Evolutionary conservation across 2,113 vertebrate genomes (phyloP).

Genomic region (Cavia aperea): DNA sequence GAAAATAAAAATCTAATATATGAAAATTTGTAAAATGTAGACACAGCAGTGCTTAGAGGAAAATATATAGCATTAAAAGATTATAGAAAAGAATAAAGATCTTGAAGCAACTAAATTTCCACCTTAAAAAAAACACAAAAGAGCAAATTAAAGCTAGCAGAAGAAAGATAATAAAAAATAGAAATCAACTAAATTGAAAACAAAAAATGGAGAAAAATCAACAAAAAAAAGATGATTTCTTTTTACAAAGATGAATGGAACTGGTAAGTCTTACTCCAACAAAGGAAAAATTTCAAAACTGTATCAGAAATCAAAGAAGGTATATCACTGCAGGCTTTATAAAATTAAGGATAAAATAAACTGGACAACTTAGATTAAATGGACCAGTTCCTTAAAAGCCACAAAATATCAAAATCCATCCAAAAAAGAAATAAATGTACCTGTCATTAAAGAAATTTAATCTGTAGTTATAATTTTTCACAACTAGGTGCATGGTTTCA

Average conservation of each 20-base stretch:
- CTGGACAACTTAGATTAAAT: not conserved
- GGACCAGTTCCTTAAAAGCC: not conserved
- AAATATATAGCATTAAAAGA: slow-evolving; percentile 16
- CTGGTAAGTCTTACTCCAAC: not conserved
- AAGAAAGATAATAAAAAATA: slow-evolving; percentile 16
- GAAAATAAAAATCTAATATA: slow-evolving; percentile 23
- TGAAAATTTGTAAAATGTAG: slow-evolving; percentile 33
- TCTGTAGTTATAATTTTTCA: slow-evolving; percentile 2
- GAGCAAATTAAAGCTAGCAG: not conserved
- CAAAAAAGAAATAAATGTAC: not conserved
- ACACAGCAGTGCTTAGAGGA: not conserved
- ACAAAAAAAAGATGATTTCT: not conserved
- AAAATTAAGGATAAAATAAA: not conserved
- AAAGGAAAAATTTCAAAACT: not conserved
- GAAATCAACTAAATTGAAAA: slow-evolving; percentile 30
- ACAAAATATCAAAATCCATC: slow-evolving; percentile 21
- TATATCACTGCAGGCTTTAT: not conserved
- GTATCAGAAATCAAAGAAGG: slow-evolving; percentile 1
- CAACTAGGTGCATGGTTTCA: not conserved
- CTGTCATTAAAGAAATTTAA: not conserved
- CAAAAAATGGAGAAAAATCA: not conserved
- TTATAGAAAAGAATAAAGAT: not conserved
- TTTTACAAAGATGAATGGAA: slow-evolving; percentile 2
- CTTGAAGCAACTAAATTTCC: not conserved
- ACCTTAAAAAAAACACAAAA: not conserved